Base-by-base conservation (phyloP, 2,797 vertebrate genomes). In the Myotis myotis region DNA sequence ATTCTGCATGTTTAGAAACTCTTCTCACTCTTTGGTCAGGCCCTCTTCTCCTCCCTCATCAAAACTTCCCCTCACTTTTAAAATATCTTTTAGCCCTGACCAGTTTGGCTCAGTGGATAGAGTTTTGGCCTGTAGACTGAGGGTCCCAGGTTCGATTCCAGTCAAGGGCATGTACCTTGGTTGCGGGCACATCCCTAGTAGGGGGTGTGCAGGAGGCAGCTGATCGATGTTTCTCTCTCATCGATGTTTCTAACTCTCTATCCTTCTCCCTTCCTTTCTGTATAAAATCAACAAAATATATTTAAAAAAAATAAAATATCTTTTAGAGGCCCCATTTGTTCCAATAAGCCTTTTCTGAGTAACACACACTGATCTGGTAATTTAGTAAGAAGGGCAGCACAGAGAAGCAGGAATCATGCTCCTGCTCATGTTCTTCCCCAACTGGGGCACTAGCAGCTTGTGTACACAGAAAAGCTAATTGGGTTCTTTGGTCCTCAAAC, bases 61-160 rank as follows among this genome's bases (percentile, higher is more conserved):
- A 79, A 92, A 93, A 94, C 5, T 2, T 23, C 16, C 30, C 49
- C 66, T 82, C n/a, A 36, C 20, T 79, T 55, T 64, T 82, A 28
- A 28, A 68, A 90, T 71, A 19, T 78, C 22, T 79, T 38, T 51
- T 30, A 25, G 53, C 41, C 41, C 41, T 41, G 41, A 41, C 41
- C 41, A 41, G 41, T 41, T 41, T 41, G 41, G 41, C 41, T 41
- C 41, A 8, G 1, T 41, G 41, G 41, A 41, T 41, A 41, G 41
- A 8, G 41, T 2, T 41, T 7, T 1, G 1, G 41, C 41, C 41
- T 41, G 41, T 41, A 41, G 41, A 41, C 8, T 41, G 41, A 41
- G 41, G 41, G 41, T 41, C 41, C 41, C 41, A 41, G 41, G 41
- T 41, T 41, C 41, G 8, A 41, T 41, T 41, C 41, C 41, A 41